phyloP scores from a whole-genome alignment of 92 coral and sea anemone genomes.

The Meandrina meandrites region DNA sequence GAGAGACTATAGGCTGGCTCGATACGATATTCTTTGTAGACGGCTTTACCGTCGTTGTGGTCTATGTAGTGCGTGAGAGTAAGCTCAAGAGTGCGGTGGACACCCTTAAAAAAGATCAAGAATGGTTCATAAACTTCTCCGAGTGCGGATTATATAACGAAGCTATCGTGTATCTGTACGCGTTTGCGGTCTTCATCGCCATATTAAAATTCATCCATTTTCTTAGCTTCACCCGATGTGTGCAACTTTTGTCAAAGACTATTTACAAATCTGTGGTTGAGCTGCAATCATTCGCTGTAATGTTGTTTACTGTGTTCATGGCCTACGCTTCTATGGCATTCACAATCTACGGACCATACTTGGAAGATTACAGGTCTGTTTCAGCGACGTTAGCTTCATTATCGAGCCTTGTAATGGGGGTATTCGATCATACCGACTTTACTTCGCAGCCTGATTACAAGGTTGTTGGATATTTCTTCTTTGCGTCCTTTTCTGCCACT shows the following conservation, averaged over 20 bases:
- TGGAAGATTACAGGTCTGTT: constrained; percentile 36
- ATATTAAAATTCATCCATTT: constrained; percentile 36
- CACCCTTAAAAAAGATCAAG: constrained; percentile 29
- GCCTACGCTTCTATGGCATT: constrained; percentile 38
- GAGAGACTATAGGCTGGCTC: constrained; percentile 22
- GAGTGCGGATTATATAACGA: constrained; percentile 34
- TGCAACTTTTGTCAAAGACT: constrained; percentile 43
- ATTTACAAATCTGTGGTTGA: constrained; percentile 25
- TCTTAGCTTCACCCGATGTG: constrained; percentile 40
- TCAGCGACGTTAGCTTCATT: constrained; percentile 32
- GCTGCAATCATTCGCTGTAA: constrained; percentile 32
- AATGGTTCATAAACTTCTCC: constrained; percentile 34
- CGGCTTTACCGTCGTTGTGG: constrained; percentile 32
- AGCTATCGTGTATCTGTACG: constrained; percentile 14
- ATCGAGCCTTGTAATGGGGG: constrained; percentile 27
- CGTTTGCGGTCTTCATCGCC: constrained; percentile 37
- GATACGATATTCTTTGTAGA: constrained; percentile 28
- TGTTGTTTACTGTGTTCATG: constrained; percentile 27
- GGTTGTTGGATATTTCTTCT: constrained; percentile 29
- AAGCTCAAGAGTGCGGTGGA: constrained; percentile 24
- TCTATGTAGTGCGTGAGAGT: constrained; percentile 22
- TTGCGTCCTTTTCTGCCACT: constrained; percentile 14
- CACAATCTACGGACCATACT: constrained; percentile 26
- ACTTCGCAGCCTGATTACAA: constrained; percentile 41
- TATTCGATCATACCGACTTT: constrained; percentile 28